Conservation (phyloP, 1,140 invertebrate species). For the Philopotamus ludificatus region DNA sequence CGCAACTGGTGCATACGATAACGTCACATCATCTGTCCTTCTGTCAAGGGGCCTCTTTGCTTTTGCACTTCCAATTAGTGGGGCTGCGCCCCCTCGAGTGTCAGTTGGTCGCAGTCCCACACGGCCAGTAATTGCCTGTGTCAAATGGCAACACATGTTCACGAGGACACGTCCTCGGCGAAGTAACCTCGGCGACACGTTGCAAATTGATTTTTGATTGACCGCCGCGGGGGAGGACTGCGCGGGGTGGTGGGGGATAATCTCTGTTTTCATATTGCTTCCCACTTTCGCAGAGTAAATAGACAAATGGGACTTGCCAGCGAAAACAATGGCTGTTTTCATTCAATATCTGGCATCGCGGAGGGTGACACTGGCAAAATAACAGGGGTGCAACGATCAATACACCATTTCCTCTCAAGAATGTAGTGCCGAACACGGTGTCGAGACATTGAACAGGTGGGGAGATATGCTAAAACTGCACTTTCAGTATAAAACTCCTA, state of each 20-base stretch:
- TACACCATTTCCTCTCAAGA: too few species aligned
- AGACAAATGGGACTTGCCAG: neutral
- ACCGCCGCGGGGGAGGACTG: neutral
- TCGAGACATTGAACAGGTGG: too few species aligned
- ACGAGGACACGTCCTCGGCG: neutral
- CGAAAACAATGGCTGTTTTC: neutral
- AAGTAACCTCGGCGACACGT: neutral
- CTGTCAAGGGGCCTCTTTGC: too few species aligned
- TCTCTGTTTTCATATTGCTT: neutral
- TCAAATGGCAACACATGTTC: neutral
- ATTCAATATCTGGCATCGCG: neutral
- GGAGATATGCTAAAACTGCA: too few species aligned
- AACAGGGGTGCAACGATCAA: too few species aligned
- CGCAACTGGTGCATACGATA: too few species aligned
- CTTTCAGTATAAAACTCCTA: too few species aligned
- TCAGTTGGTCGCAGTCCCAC: neutral
- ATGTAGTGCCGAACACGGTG: too few species aligned
- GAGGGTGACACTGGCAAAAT: neutral
- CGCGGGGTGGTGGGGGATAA: neutral
- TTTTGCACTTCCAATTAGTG: neutral
- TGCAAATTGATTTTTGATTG: conserved; percentile 23
- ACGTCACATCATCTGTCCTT: too few species aligned
- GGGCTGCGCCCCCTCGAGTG: too few species aligned
- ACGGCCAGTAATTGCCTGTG: neutral
- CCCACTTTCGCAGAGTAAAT: neutral